Evolutionary conservation across 2,113 vertebrate genomes (phyloP).

Genomic region (Antechinus flavipes): DNA sequence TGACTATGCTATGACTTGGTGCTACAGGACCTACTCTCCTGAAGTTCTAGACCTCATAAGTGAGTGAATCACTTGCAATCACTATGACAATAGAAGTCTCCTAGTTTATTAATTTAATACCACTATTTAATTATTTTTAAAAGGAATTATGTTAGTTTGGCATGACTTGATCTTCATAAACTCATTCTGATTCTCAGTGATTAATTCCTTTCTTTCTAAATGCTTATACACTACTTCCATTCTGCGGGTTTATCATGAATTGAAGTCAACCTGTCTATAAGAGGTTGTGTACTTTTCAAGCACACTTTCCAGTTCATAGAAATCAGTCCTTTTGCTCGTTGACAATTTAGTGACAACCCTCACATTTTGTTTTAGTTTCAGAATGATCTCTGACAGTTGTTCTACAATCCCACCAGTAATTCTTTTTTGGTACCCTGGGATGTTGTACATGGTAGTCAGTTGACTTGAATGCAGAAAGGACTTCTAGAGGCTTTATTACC

Average conservation of each 20-base stretch:
- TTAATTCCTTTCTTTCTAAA: slow-evolving; percentile 16
- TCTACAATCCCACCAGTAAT: not conserved
- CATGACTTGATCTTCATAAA: not conserved
- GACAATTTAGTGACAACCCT: not conserved
- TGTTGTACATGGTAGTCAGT: not conserved
- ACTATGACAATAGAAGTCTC: not conserved
- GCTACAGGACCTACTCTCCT: too few relatives aligned
- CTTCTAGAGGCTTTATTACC: not conserved
- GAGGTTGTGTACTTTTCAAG: slow-evolving; percentile 3
- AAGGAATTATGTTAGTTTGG: not conserved
- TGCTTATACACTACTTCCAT: not conserved
- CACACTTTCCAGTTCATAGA: slow-evolving; percentile 25
- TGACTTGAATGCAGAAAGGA: slow-evolving; percentile 49
- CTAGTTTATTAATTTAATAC: not conserved
- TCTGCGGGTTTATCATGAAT: slow-evolving; percentile 18
- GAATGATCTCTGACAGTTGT: not conserved
- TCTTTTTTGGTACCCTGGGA: not conserved
- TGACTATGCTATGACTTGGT: too few relatives aligned
- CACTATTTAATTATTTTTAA: not conserved
- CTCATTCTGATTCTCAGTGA: not conserved
- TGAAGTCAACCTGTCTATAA: not conserved
- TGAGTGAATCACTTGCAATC: too few relatives aligned
- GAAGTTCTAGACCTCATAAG: too few relatives aligned
- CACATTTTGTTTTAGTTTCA: not conserved
- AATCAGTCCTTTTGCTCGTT: not conserved